phyloP scores from a whole-genome alignment of 1,140 invertebrate species.

The Carposina sasakii region DNA sequence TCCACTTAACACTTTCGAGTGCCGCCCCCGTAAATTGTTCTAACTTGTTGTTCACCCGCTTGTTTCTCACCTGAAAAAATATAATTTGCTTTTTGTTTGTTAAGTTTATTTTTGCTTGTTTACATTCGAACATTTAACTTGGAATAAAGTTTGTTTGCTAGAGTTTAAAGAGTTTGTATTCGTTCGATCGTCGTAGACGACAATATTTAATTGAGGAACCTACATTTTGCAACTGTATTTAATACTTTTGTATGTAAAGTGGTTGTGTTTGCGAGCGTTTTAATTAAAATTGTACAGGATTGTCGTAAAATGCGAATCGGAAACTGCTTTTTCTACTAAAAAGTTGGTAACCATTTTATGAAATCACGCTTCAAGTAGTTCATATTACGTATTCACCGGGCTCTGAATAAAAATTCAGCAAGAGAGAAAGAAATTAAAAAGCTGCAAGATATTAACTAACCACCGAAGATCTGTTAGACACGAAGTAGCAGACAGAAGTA shows the following conservation, averaged over 20 bases:
- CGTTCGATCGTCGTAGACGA: too few species aligned
- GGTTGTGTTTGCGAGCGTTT: too few species aligned
- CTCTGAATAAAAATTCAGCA: slow-evolving; percentile 52
- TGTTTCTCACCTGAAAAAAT: slow-evolving; percentile 52
- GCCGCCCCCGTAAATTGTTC: slow-evolving; percentile 47
- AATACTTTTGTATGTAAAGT: too few species aligned
- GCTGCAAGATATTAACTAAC: slow-evolving; percentile 36
- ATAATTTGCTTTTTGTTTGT: slow-evolving; percentile 41
- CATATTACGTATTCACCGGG: slow-evolving; percentile 45
- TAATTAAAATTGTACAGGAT: too few species aligned
- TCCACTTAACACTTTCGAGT: slow-evolving; percentile 55
- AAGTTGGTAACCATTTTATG: slow-evolving; percentile 13
- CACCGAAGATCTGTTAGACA: slow-evolving; percentile 30
- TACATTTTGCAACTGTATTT: too few species aligned
- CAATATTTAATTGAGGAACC: too few species aligned
- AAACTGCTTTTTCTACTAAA: slow-evolving; percentile 6
- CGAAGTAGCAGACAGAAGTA: slow-evolving; percentile 25
- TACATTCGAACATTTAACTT: slow-evolving; percentile 29
- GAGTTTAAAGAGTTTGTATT: too few species aligned
- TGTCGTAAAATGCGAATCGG: too few species aligned
- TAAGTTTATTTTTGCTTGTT: slow-evolving; percentile 35
- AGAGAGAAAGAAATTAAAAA: slow-evolving; percentile 57
- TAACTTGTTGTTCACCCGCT: slow-evolving; percentile 41
- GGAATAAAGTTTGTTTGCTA: slow-evolving; percentile 11
- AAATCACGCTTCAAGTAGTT: slow-evolving; percentile 37